A percentile compares a stretch with the other conserved stretches of the same genome.
Conservation (phyloP, 2,797 vertebrate genomes). For the Tapirus indicus region DNA sequence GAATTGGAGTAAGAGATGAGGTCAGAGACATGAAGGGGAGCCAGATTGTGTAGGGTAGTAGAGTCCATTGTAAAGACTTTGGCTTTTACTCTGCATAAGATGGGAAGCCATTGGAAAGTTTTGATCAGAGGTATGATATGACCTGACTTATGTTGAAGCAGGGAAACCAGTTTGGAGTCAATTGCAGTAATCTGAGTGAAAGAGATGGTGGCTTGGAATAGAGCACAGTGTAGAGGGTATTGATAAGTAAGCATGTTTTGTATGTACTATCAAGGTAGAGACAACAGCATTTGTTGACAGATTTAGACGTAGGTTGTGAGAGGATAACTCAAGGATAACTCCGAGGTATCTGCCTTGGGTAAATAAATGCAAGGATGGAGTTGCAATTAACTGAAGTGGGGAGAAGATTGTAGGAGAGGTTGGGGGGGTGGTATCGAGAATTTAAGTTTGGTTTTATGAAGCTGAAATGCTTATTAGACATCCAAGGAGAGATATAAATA, state of each 20-base stretch:
- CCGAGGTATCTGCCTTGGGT: not conserved
- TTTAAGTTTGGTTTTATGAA: conserved; percentile 3
- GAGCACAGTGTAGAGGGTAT: not conserved
- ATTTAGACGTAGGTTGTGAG: not conserved
- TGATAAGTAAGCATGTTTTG: not conserved
- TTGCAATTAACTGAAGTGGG: not conserved
- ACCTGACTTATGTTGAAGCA: not conserved
- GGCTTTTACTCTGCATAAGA: not conserved
- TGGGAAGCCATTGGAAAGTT: not conserved
- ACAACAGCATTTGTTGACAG: not conserved
- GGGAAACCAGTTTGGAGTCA: not conserved
- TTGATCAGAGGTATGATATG: not conserved
- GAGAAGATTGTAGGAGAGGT: not conserved
- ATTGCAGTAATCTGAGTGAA: not conserved
- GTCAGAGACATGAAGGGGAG: not conserved
- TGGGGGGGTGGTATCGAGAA: not conserved
- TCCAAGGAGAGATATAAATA: not conserved
- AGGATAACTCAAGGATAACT: not conserved
- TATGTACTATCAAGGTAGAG: not conserved
- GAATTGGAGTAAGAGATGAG: not conserved
- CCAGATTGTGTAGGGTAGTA: not conserved
- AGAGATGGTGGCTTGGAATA: not conserved
- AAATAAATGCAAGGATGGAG: not conserved
- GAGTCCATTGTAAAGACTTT: not conserved
- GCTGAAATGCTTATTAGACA: not conserved